A percentile compares a stretch with the other conserved stretches of the same genome.
Evolutionary conservation across 2,113 vertebrate species (phyloP).

Genomic region (Thamnophis sirtalis): DNA sequence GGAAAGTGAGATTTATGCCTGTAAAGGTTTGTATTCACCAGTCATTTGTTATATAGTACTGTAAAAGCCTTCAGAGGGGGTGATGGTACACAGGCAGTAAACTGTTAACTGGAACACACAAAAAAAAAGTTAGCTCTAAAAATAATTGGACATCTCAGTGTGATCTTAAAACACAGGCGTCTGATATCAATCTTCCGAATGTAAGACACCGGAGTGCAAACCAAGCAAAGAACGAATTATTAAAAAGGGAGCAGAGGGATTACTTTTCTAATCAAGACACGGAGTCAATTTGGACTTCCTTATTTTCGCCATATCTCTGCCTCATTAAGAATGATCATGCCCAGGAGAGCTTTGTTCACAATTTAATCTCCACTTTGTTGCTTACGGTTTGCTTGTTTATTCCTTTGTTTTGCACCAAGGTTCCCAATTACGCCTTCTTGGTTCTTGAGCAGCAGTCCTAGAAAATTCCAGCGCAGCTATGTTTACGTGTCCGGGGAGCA

Average conservation of each 20-base stretch:
- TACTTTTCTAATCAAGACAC: slow-evolving; percentile 10
- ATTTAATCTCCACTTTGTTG: slow-evolving; percentile 1
- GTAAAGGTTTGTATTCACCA: neutral
- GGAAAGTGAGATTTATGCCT: neutral
- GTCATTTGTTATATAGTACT: neutral
- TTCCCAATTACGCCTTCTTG: neutral
- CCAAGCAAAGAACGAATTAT: neutral
- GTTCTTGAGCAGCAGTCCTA: neutral
- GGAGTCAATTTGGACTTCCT: neutral
- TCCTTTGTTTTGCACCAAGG: neutral
- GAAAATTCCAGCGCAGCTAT: neutral
- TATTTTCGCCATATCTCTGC: neutral
- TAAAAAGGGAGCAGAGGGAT: neutral
- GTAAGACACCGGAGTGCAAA: neutral
- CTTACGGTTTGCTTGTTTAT: neutral
- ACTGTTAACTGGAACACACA: neutral
- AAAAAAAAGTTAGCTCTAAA: neutral
- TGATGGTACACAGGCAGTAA: neutral
- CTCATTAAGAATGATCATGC: slow-evolving; percentile 13
- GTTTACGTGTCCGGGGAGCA: neutral
- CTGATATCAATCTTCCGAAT: neutral
- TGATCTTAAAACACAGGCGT: neutral
- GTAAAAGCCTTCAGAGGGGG: neutral
- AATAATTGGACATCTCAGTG: neutral
- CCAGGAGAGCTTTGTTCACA: neutral